Evolutionary conservation across 2,888 invertebrate genomes (phyloP).

Genomic region (Erynnis tages): DNA sequence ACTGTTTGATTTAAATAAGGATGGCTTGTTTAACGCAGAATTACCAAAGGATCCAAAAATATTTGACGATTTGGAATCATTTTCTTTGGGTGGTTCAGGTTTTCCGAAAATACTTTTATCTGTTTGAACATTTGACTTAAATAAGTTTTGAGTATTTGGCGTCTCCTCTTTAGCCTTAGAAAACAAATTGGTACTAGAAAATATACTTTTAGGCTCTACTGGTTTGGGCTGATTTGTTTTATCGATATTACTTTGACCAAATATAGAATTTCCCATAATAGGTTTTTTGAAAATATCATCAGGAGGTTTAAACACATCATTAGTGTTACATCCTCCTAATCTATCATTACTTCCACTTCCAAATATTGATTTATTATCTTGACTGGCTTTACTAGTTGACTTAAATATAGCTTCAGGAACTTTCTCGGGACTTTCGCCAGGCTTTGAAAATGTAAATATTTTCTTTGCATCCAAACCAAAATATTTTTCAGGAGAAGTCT

Average conservation of each 20-base stretch:
- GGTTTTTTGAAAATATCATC: conserved; percentile 36
- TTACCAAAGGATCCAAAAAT: conserved; percentile 56
- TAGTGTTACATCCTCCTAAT: conserved; percentile 25
- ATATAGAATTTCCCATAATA: conserved; percentile 37
- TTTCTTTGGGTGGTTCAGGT: conserved; percentile 23
- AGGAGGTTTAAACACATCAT: conserved; percentile 38
- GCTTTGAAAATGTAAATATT: conserved; percentile 67
- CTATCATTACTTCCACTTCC: conserved; percentile 21
- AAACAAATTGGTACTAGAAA: conserved; percentile 37
- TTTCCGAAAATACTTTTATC: conserved; percentile 51
- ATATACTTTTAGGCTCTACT: conserved; percentile 36
- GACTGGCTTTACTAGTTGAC: conserved; percentile 12
- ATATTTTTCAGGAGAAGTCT: conserved; percentile 57
- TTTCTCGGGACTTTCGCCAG: conserved; percentile 45
- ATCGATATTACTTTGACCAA: conserved; percentile 32
- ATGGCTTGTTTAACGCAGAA: conserved; percentile 27
- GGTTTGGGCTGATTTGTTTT: not conserved
- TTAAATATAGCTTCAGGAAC: conserved; percentile 21
- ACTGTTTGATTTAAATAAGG: conserved; percentile 6
- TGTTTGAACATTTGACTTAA: conserved; percentile 31
- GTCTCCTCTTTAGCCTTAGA: conserved; percentile 30
- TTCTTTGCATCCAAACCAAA: conserved; percentile 47
- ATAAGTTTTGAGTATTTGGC: conserved; percentile 33
- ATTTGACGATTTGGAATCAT: conserved; percentile 37
- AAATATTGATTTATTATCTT: conserved; percentile 25